Evolutionary conservation across 2,797 vertebrate species (phyloP), one percentile per base, ranked within the genome.

Genomic region (Phoeniculus purpureus): DNA sequence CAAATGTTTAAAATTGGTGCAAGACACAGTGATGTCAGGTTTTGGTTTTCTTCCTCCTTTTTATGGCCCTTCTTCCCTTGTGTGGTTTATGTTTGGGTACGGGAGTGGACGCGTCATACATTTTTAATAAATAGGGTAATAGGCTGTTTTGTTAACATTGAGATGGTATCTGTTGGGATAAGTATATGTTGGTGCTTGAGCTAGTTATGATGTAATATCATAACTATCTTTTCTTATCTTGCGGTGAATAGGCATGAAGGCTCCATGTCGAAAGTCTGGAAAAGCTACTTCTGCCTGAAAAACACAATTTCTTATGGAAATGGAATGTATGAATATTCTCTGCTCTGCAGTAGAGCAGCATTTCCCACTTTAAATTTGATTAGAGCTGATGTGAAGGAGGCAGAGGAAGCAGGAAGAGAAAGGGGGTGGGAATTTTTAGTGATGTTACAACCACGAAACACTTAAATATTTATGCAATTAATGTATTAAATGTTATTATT

Each of bases 51-150:
- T 68, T 32, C 13, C 27, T 91, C 29, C 27, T 83, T 59, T 45
- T 37, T 29, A 17, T 54, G 58, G 45, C 19, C 26, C 34, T 17
- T 67, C 21, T 54, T 31, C 20, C 32, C 59, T 55, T 64, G 17
- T 45, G 3, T 31, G 54, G n/a, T 25, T 68, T 90, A 17, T 79
- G 64, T 62, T 55, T 58, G 71, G 54, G 54, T 62, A 19, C 87
- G 84, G 60, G 85, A 77, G 76, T 55, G 68, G 83, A 62, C 85
- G 58, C 15, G 31, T 73, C 86, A 79, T 58, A 22, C 4, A 18
- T 59, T 89, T 95, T 94, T 94, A 95, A 94, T 94, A 87, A 96
- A 23, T 23, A 92, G 77, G 91, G 45, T 94, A 94, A 93, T 93
- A 27, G 87, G 62, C 86, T 90, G 81, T 61, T 90, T 85, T 75